These are phyloP conservation scores for Phthorimaea operculella DNA, from an alignment of 1,140 invertebrate genomes.

Conservation along the genomic window DNA sequence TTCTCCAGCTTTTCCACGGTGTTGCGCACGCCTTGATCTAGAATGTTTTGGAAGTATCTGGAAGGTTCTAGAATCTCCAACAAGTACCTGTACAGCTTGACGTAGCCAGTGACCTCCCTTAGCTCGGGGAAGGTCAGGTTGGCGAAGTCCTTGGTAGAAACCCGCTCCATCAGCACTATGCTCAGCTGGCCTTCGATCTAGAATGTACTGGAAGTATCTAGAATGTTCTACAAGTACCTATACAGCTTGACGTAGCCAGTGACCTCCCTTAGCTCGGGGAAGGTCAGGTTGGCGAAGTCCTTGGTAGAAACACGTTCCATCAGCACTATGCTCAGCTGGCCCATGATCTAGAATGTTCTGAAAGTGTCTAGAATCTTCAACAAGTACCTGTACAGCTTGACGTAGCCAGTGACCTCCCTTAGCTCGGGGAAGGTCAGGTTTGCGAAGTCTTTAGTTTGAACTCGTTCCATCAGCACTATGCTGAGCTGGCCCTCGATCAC, in stretches of 20 bases:
- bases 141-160: conserved; percentile 58
- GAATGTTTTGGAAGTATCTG: no score
- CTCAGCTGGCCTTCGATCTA: conserved; percentile 85
- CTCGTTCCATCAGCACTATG: conserved; percentile 79
- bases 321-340: conserved; percentile 82
- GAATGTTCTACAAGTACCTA: conserved; percentile 32
- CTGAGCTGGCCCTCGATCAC: conserved; percentile 88
- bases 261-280: conserved; percentile 76
- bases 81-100: conserved; percentile 69
- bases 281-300: conserved; percentile 70
- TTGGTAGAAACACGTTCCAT: conserved; percentile 71
- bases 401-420: conserved; percentile 73
- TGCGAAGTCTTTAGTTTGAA: conserved; percentile 58
- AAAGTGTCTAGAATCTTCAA: no score
- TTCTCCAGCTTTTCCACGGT: conserved; percentile 72
- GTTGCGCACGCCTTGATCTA: conserved; percentile 88
- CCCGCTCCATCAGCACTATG: conserved; percentile 79
- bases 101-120: conserved; percentile 73
- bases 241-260: conserved; percentile 72
- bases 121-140: conserved; percentile 75
- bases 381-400: conserved; percentile 65
- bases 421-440: conserved; percentile 75
- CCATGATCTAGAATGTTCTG: conserved; percentile 73
- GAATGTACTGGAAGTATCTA: no score
- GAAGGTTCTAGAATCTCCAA: no score